A percentile compares a stretch with the other conserved stretches of the same genome.
Evolutionary conservation across 2,113 vertebrate species (phyloP).

Genomic region (Elanoides forficatus): DNA sequence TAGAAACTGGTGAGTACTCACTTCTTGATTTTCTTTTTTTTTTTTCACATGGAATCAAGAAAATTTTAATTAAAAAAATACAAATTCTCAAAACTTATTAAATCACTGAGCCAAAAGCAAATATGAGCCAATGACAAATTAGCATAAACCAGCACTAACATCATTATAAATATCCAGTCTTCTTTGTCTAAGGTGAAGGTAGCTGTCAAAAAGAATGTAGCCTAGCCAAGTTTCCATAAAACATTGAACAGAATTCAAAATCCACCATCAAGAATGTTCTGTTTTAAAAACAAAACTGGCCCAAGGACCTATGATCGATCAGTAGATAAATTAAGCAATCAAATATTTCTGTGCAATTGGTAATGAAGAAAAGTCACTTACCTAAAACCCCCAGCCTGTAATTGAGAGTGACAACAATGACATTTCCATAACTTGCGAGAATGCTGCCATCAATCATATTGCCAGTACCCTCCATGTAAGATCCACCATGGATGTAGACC

Average conservation of each 20-base stretch:
- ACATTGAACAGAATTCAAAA: not conserved
- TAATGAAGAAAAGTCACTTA: constrained; percentile 65
- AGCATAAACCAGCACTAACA: not conserved
- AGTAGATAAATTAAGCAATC: not conserved
- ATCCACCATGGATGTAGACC: constrained; percentile 95
- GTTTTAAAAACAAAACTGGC: not conserved
- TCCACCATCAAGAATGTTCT: not conserved
- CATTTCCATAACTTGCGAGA: constrained; percentile 91
- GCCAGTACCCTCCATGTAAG: constrained; percentile 93
- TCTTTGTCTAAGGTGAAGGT: not conserved
- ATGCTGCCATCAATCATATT: constrained; percentile 97
- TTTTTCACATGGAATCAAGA: not conserved
- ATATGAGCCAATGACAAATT: not conserved
- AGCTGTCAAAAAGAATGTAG: not conserved
- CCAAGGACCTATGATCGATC: fast-evolving
- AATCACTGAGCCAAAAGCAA: not conserved
- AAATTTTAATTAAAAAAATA: not conserved
- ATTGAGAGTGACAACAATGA: constrained; percentile 93
- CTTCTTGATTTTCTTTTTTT: not conserved
- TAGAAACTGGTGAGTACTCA: not conserved
- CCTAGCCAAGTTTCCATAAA: not conserved
- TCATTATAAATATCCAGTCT: not conserved
- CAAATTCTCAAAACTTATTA: not conserved
- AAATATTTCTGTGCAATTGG: not conserved
- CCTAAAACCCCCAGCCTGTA: constrained; percentile 91